A percentile compares a stretch with the other conserved stretches of the same genome.
phyloP scores from a whole-genome alignment of 2,888 invertebrate species.

The Thecocarcelia acutangulata region DNA sequence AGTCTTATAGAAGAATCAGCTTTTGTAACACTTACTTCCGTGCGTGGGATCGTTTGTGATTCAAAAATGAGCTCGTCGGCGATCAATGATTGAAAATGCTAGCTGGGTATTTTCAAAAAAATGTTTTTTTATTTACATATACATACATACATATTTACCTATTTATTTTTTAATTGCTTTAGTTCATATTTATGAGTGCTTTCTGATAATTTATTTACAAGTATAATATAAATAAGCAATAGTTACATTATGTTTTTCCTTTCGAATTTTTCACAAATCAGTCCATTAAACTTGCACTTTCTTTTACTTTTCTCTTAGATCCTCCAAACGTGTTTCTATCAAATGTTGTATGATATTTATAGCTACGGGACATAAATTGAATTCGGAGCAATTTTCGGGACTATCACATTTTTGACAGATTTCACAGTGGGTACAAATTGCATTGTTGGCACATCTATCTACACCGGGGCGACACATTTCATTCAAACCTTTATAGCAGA shows the following conservation, averaged over 20 bases:
- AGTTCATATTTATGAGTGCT: neutral
- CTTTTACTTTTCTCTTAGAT: conserved; percentile 24
- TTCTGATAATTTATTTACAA: too few species aligned
- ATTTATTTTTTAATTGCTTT: neutral
- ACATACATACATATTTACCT: too few species aligned
- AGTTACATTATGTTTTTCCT: neutral
- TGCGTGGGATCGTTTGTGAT: too few species aligned
- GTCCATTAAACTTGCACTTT: neutral
- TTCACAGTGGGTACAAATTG: conserved; percentile 61
- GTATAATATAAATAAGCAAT: too few species aligned
- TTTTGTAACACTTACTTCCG: too few species aligned
- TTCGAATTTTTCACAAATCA: neutral
- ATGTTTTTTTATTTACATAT: neutral
- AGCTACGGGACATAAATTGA: conserved; percentile 42
- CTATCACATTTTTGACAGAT: conserved; percentile 67
- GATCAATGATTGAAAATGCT: too few species aligned
- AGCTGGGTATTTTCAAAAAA: conserved; percentile 1
- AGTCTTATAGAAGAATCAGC: too few species aligned
- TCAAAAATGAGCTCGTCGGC: too few species aligned
- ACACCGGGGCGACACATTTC: conserved; percentile 41
- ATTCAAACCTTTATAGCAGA: conserved; percentile 62
- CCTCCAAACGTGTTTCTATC: conserved; percentile 44
- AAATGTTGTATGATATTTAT: conserved; percentile 50
- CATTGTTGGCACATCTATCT: conserved; percentile 63
- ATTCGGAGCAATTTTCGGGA: conserved; percentile 56